A percentile compares a stretch with the other conserved stretches of the same genome.
Evolutionary conservation across 2,797 vertebrate genomes (phyloP).

Genomic region (Paramormyrops hopkinsi): DNA sequence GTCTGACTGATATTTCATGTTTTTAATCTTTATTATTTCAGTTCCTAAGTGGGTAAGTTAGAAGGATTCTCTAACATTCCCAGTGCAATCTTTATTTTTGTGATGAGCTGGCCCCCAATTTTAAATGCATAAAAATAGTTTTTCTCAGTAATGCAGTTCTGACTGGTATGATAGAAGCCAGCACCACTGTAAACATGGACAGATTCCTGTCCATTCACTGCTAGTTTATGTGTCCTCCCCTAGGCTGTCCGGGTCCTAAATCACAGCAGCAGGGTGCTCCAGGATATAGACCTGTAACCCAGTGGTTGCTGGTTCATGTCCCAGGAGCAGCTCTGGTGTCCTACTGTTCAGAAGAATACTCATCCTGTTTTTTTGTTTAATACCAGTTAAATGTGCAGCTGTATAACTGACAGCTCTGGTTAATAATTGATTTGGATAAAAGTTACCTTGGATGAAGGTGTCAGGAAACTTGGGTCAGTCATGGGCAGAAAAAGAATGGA

Average conservation of each 20-base stretch:
- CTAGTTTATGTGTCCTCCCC: not conserved
- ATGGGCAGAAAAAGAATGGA: not conserved
- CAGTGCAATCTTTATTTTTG: not conserved
- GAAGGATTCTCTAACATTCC: not conserved
- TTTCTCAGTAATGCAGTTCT: not conserved
- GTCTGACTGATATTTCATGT: not conserved
- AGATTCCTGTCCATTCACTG: not conserved
- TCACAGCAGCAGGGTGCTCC: not conserved
- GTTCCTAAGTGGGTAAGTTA: not conserved
- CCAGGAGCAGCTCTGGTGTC: not conserved
- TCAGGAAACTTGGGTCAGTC: not conserved
- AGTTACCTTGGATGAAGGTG: not conserved
- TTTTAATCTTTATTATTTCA: not conserved
- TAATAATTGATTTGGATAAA: slow-evolving; percentile 1
- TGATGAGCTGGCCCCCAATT: not conserved
- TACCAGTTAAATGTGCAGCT: not conserved
- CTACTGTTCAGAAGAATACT: not conserved
- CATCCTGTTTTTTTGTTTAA: not conserved
- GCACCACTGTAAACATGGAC: not conserved
- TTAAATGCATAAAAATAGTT: not conserved
- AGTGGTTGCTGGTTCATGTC: not conserved
- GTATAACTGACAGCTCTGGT: not conserved
- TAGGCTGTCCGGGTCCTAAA: not conserved
- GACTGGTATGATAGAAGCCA: not conserved
- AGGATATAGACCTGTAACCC: not conserved